Evolutionary conservation across 2,797 vertebrate genomes (phyloP).

Genomic region (Danio albolineatus): DNA sequence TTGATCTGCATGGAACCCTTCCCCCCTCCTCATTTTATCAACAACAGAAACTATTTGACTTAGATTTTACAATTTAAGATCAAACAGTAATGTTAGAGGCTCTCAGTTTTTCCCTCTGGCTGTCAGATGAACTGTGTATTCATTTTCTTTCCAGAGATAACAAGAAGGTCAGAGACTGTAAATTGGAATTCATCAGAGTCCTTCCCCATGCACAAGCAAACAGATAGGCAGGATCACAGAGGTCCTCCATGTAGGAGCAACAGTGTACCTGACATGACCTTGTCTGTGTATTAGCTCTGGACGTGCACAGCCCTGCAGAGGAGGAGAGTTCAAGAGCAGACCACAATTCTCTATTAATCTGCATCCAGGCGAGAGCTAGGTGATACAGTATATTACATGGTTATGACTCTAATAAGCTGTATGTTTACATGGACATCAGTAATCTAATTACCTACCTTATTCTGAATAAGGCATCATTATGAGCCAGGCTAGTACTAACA

Average conservation of each 20-base stretch:
- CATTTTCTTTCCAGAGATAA: conserved; percentile 46
- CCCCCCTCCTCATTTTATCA: not conserved
- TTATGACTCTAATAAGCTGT: not conserved
- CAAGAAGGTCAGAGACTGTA: conserved; percentile 57
- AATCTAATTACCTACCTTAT: too few species aligned
- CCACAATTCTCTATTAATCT: not conserved
- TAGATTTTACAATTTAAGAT: conserved; percentile 51
- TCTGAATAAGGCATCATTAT: too few species aligned
- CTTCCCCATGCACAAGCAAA: not conserved
- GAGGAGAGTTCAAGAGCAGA: not conserved
- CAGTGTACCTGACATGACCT: conserved; percentile 48
- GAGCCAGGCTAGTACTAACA: too few species aligned
- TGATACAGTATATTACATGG: not conserved
- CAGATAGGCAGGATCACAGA: conserved; percentile 22
- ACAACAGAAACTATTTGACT: conserved; percentile 29
- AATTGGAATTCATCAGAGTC: conserved; percentile 49
- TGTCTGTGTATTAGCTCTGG: conserved; percentile 12
- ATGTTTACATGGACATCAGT: not conserved
- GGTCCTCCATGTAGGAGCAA: conserved; percentile 17
- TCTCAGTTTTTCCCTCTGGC: conserved; percentile 28
- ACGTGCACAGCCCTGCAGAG: not conserved
- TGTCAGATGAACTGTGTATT: conserved; percentile 44
- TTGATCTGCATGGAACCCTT: not conserved
- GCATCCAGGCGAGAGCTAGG: not conserved
- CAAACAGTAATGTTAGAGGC: conserved; percentile 45